phyloP scores from a whole-genome alignment of 2,888 invertebrate species.

The Drepana falcataria region DNA sequence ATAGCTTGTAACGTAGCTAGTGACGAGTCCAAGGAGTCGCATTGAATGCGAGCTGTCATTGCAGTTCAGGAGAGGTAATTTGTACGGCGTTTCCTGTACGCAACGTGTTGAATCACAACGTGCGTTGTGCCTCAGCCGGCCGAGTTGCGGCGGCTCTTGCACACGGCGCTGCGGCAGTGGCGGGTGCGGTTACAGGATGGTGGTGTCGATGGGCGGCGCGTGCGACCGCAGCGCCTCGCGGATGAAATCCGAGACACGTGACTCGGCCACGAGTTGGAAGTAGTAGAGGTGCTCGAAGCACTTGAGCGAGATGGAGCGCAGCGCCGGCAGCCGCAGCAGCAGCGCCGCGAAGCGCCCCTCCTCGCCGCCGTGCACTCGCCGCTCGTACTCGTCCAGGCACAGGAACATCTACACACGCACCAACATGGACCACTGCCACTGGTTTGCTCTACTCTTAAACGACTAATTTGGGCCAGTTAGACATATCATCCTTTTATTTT shows the following conservation, averaged over 20 bases:
- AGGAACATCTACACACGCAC: conserved; percentile 82
- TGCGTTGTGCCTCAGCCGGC: no score
- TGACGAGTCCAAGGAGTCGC: no score
- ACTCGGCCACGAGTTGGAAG: conserved; percentile 93
- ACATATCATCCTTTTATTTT: no score
- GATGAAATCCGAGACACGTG: conserved; percentile 90
- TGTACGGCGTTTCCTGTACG: background rate
- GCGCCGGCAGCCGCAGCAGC: conserved; percentile 90
- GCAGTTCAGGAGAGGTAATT: no score
- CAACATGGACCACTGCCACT: no score
- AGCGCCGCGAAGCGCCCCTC: conserved; percentile 97
- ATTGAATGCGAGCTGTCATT: no score
- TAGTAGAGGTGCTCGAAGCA: conserved; percentile 97
- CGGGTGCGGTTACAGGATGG: conserved; percentile 38
- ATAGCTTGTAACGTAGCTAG: no score
- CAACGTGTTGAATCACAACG: background rate
- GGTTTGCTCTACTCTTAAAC: no score
- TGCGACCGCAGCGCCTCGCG: conserved; percentile 86
- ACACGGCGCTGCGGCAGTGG: background rate
- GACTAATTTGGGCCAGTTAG: no score
- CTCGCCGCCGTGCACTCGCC: conserved; percentile 91
- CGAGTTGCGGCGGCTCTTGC: no score
- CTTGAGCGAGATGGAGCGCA: conserved; percentile 94
- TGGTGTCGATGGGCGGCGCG: conserved; percentile 71
- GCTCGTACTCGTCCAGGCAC: conserved; percentile 96